Percentiles rank a stretch among this genome's conserved stretches.
Evolutionary conservation across 2,113 vertebrate genomes (phyloP).

Genomic region (Myxocyprinus asiaticus): DNA sequence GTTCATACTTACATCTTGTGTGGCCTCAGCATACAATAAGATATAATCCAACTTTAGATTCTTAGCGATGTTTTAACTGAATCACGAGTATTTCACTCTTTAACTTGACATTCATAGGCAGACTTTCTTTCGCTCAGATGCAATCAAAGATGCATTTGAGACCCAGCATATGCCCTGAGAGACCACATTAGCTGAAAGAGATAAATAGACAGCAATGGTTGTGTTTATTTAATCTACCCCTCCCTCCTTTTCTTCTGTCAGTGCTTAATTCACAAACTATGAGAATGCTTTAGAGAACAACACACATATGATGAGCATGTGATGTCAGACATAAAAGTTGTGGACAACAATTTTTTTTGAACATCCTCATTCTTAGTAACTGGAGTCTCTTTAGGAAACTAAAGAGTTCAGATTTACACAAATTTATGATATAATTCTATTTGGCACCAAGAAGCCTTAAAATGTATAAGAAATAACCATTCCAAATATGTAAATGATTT

Average conservation of each 20-base stretch:
- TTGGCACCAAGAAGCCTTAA: background rate
- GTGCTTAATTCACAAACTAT: slow-evolving; percentile 44
- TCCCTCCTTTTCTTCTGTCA: slow-evolving; percentile 46
- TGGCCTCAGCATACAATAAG: slow-evolving; percentile 40
- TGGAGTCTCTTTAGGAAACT: too few species aligned
- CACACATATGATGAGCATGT: slow-evolving; percentile 32
- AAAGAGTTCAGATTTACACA: background rate
- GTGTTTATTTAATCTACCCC: slow-evolving; percentile 56
- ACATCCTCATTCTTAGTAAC: background rate
- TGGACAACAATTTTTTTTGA: background rate
- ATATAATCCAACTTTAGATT: slow-evolving; percentile 51
- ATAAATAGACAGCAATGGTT: slow-evolving; percentile 44
- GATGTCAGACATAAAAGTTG: background rate
- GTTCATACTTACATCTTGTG: slow-evolving; percentile 56
- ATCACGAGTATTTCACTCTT: background rate
- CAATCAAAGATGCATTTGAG: slow-evolving; percentile 20
- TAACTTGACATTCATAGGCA: background rate
- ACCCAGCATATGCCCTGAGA: slow-evolving; percentile 48
- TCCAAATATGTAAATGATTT: background rate
- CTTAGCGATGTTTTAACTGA: background rate
- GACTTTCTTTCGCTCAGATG: background rate
- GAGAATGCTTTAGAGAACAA: slow-evolving; percentile 9
- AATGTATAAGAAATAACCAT: background rate
- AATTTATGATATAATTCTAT: background rate
- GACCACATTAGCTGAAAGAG: slow-evolving; percentile 60